Evolutionary conservation across 1,140 invertebrate genomes (phyloP).

Genomic region (Drosophila arawakana): DNA sequence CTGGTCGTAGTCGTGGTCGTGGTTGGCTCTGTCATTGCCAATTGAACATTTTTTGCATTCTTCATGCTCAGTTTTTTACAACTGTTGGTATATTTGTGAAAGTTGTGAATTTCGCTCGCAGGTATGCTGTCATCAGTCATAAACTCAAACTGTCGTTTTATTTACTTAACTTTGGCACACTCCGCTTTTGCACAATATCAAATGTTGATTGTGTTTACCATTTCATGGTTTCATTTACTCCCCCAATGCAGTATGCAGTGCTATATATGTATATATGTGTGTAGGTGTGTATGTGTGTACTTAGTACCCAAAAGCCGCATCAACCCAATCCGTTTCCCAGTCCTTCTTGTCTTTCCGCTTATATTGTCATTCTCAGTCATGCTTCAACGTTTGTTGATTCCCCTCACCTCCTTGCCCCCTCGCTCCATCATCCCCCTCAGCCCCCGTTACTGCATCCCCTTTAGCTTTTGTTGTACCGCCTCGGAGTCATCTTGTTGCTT

Average conservation of each 20-base stretch:
- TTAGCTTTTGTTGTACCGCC: conserved; percentile 27
- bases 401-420: conserved; percentile 1
- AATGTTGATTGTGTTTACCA: conserved; percentile 68
- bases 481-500: conserved; percentile 31
- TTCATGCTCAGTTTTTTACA: conserved; percentile 9
- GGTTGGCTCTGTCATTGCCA: background rate
- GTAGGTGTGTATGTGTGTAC: too few species aligned
- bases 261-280: too few species aligned
- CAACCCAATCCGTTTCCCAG: background rate
- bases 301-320: background rate
- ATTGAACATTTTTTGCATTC: conserved; percentile 13
- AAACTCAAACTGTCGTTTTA: conserved; percentile 46
- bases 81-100: conserved; percentile 27
- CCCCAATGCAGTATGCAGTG: conserved; percentile 2
- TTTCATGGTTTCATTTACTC: conserved; percentile 68
- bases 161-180: conserved; percentile 60
- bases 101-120: conserved; percentile 21
- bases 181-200: conserved; percentile 54
- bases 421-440: background rate
- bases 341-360: conserved; percentile 20
- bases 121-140: conserved; percentile 48
- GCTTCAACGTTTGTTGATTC: conserved; percentile 51
- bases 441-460: too few species aligned
- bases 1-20: background rate
- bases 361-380: conserved; percentile 65